phyloP scores from a whole-genome alignment of 2,797 vertebrate genomes.

The Gallinago solitaria region DNA sequence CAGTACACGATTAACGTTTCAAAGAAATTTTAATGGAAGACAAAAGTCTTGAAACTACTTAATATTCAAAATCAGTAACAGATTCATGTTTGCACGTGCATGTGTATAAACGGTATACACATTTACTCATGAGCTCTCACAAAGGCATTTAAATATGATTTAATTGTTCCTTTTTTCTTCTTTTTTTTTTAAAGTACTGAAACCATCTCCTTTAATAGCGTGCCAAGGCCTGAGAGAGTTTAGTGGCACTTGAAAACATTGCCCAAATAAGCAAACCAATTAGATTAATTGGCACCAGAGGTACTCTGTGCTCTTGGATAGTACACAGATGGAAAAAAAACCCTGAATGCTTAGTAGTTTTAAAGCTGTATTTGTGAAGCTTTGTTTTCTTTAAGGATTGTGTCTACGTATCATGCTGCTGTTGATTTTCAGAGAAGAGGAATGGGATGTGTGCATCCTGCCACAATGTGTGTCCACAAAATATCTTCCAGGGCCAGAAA shows the following conservation, averaged over 20 bases:
- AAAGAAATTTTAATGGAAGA: constrained; percentile 13
- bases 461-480: background rate
- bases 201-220: constrained; percentile 10
- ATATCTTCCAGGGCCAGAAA: background rate
- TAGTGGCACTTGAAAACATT: constrained; percentile 45
- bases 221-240: constrained; percentile 43
- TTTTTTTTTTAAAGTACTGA: background rate
- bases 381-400: constrained; percentile 3
- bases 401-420: background rate
- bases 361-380: background rate
- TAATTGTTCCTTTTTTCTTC: background rate
- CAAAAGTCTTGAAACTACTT: constrained; percentile 26
- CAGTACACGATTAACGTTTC: background rate
- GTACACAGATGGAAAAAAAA: background rate
- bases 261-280: constrained; percentile 31
- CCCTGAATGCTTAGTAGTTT: background rate
- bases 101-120: background rate
- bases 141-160: constrained; percentile 24
- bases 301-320: background rate
- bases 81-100: background rate
- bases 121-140: background rate
- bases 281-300: constrained; percentile 60
- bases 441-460: background rate
- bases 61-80: constrained; percentile 24
- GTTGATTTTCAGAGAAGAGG: background rate